Conservation (phyloP, 2,113 vertebrate species). For the Emydura subglobosa region DNA sequence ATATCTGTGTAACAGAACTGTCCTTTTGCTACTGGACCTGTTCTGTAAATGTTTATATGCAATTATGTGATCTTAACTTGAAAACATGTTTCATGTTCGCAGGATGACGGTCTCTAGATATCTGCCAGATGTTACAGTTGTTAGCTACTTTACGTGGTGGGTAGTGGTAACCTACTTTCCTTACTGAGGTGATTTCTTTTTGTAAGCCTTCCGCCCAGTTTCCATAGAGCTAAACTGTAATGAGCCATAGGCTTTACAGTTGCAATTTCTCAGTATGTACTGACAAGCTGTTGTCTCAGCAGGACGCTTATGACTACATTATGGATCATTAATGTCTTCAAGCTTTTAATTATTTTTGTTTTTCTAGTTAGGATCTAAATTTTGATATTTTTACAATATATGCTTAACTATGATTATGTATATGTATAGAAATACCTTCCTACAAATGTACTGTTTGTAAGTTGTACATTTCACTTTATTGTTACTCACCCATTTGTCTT, state of each 20-base stretch:
- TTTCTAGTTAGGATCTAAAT: background rate
- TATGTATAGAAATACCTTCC: background rate
- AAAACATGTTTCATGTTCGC: background rate
- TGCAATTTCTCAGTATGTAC: background rate
- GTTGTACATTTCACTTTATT: background rate
- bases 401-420: background rate
- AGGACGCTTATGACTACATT: background rate
- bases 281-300: background rate
- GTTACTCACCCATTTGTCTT: background rate
- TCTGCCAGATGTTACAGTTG: constrained; percentile 22
- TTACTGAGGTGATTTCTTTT: constrained; percentile 21
- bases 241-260: background rate
- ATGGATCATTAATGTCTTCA: background rate
- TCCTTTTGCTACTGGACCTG: background rate
- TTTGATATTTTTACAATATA: background rate
- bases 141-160: background rate
- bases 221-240: constrained; percentile 8
- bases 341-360: background rate
- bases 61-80: constrained; percentile 18
- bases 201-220: constrained; percentile 8
- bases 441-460: background rate
- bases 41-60: background rate
- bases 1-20: background rate
- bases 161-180: constrained; percentile 15
- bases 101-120: background rate